Evolutionary conservation across 2,113 vertebrate genomes (phyloP).

Genomic region (Bos indicus): DNA sequence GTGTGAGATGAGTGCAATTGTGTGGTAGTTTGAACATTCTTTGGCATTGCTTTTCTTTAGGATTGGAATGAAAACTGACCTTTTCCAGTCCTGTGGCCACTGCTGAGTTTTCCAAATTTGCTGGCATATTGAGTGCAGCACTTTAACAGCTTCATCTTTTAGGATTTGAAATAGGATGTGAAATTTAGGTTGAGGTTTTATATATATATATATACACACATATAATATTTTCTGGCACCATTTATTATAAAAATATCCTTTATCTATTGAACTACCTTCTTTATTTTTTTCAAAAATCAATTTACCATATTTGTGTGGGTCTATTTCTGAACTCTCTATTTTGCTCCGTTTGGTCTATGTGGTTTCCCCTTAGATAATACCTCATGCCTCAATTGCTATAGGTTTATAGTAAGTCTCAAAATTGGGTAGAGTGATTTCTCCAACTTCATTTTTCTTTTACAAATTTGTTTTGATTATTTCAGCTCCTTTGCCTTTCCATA

Average conservation of each 20-base stretch:
- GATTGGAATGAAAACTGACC: not conserved
- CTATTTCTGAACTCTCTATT: not conserved
- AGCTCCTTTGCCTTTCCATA: not conserved
- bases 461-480: not conserved
- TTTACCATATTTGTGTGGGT: not conserved
- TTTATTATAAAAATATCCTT: not conserved
- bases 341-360: not conserved
- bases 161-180: not conserved
- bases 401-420: not conserved
- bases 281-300: not conserved
- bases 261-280: not conserved
- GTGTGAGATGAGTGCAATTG: not conserved
- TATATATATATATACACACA: not conserved
- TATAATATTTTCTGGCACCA: not conserved
- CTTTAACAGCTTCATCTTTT: not conserved
- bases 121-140: not conserved
- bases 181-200: not conserved
- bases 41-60: not conserved
- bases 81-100: not conserved
- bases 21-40: not conserved
- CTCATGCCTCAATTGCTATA: not conserved
- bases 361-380: not conserved
- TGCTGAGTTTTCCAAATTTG: not conserved
- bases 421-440: not conserved
- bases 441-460: not conserved